Conservation (phyloP, 2,113 vertebrate genomes). For the Dicaeum eximium region DNA sequence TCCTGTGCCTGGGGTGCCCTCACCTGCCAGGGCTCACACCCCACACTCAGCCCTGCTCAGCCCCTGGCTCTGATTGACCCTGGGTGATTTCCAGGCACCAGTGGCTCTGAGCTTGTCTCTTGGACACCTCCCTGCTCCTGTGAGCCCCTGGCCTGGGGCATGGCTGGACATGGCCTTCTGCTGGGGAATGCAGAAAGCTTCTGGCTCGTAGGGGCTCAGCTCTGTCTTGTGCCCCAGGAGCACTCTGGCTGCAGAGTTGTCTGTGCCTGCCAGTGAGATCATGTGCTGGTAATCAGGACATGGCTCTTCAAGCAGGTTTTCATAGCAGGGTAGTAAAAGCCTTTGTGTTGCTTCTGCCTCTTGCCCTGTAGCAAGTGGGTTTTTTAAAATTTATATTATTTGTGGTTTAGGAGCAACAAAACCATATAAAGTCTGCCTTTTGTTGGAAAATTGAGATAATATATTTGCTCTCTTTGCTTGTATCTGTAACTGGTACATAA, state of each 20-base stretch:
- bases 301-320: not conserved
- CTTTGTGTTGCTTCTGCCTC: not conserved
- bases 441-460: not conserved
- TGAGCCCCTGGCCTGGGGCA: not conserved
- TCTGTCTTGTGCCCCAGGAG: not conserved
- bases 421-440: not conserved
- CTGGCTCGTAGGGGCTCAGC: fast-evolving
- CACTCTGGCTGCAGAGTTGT: not conserved
- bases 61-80: fast-evolving
- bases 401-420: not conserved
- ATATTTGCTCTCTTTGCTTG: not conserved
- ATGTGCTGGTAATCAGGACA: fast-evolving
- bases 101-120: not conserved
- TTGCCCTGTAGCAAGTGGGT: not conserved
- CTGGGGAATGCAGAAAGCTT: not conserved
- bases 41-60: fast-evolving
- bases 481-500: not conserved
- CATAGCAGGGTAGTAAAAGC: not conserved
- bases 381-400: not conserved
- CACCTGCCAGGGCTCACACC: fast-evolving
- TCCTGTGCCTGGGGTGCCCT: fast-evolving
- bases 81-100: not conserved
- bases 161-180: not conserved
- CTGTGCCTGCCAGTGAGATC: not conserved
- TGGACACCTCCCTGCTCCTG: not conserved